Conservation (phyloP, 2,888 invertebrate species). For the Drosophila nr. perissopoda region DNA sequence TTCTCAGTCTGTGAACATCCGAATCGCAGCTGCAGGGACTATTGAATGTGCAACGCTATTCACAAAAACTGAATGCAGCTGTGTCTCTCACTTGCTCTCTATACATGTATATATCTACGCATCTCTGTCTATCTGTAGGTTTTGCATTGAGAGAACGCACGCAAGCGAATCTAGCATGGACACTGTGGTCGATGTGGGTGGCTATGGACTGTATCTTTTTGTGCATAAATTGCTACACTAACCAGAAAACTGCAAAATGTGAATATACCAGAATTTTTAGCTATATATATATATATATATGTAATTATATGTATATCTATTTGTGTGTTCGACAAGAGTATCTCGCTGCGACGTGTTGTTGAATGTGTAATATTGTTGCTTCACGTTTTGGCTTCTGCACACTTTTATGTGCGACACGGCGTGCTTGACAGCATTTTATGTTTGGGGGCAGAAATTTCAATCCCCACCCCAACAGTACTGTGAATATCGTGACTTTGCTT, state of each 20-base stretch:
- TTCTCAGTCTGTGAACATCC: conserved; percentile 20
- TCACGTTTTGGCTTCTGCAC: conserved; percentile 52
- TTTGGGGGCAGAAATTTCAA: conserved; percentile 34
- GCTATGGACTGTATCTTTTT: conserved; percentile 37
- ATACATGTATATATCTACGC: neutral
- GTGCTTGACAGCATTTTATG: conserved; percentile 70
- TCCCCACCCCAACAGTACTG: conserved; percentile 14
- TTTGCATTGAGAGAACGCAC: neutral
- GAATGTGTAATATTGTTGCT: conserved; percentile 60
- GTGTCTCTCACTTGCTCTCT: neutral
- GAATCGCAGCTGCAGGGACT: conserved; percentile 27
- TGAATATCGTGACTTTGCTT: conserved; percentile 17
- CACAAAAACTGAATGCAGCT: conserved; percentile 59
- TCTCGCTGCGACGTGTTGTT: conserved; percentile 60
- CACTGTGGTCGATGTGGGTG: conserved; percentile 1
- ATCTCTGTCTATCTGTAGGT: neutral
- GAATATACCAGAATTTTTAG: conserved; percentile 49
- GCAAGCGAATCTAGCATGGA: conserved; percentile 13
- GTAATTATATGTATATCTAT: neutral
- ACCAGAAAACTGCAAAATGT: conserved; percentile 65
- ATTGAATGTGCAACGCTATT: conserved; percentile 70
- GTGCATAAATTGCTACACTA: conserved; percentile 75
- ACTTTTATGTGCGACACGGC: conserved; percentile 68
- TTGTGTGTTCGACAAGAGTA: conserved; percentile 22
- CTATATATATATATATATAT: neutral